Evolutionary conservation across 2,888 invertebrate genomes (phyloP).

Genomic region (Aricia artaxerxes): DNA sequence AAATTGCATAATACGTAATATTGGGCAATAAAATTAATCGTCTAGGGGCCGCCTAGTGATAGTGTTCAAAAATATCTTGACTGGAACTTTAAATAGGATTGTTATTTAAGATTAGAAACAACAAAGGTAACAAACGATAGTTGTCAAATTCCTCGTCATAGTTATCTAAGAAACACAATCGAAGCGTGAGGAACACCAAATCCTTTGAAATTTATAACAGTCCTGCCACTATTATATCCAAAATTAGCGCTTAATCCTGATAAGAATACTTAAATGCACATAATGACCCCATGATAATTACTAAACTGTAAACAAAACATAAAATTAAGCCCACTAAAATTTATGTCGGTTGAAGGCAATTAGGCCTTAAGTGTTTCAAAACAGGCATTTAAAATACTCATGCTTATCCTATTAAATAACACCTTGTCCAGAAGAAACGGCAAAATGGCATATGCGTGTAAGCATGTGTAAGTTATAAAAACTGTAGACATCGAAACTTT

Average conservation of each 20-base stretch:
- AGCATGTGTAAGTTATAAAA: too few relatives aligned
- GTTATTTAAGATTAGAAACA: neutral
- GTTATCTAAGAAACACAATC: neutral
- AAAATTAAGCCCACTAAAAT: neutral
- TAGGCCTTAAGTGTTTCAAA: constrained; percentile 9
- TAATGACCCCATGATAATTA: neutral
- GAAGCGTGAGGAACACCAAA: neutral
- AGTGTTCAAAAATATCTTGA: neutral
- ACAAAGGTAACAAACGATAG: neutral
- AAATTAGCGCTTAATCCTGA: neutral
- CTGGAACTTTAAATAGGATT: neutral
- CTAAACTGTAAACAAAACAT: constrained; percentile 17
- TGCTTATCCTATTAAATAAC: neutral
- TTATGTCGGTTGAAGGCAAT: constrained; percentile 6
- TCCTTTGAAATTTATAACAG: neutral
- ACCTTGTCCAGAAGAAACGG: neutral
- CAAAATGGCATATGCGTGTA: neutral
- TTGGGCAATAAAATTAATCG: too few relatives aligned
- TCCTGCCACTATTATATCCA: neutral
- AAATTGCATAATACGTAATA: too few relatives aligned
- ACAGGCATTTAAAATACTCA: neutral
- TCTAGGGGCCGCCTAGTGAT: too few relatives aligned
- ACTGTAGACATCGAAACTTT: too few relatives aligned
- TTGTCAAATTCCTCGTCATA: neutral
- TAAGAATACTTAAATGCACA: neutral